A percentile compares a stretch with the other conserved stretches of the same genome.
These are phyloP conservation scores for Champsocephalus gunnari DNA, from an alignment of 2,797 vertebrate genomes.

Conservation along the genomic window DNA sequence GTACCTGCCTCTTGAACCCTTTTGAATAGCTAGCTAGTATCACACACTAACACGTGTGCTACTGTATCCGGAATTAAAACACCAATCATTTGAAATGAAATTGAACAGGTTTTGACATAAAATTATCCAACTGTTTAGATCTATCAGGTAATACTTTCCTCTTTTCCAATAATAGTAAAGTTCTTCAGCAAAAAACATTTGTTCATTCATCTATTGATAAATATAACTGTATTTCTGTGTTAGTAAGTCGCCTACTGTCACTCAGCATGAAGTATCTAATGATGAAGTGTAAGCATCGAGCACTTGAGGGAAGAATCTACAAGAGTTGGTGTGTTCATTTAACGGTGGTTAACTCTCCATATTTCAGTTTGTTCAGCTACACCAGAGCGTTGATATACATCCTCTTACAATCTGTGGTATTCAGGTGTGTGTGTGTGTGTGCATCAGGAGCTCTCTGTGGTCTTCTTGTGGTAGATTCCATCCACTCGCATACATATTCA, in stretches of 20 bases:
- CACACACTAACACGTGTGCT: background rate
- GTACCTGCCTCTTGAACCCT: too few species aligned
- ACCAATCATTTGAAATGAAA: background rate
- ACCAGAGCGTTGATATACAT: slow-evolving; percentile 44
- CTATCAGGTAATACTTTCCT: background rate
- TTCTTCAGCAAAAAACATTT: too few species aligned
- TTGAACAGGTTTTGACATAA: background rate
- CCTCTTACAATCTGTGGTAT: slow-evolving; percentile 47
- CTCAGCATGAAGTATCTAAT: background rate
- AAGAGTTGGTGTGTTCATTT: slow-evolving; percentile 19
- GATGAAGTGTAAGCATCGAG: background rate
- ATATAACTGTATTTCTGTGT: background rate
- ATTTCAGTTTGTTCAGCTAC: slow-evolving; percentile 36
- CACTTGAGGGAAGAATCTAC: background rate
- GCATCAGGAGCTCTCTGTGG: slow-evolving; percentile 48
- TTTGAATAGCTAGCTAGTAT: background rate
- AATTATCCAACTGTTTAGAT: background rate
- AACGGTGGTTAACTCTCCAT: slow-evolving; percentile 9
- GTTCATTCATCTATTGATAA: background rate
- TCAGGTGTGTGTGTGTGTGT: slow-evolving; percentile 35
- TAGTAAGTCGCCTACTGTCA: background rate
- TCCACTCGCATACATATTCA: slow-evolving; percentile 70
- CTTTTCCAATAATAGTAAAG: background rate
- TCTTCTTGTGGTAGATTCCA: slow-evolving; percentile 56
- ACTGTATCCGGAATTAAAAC: background rate